These are phyloP conservation scores for Eristalis pertinax DNA, from an alignment of 2,888 invertebrate species.

Conservation along the genomic window DNA sequence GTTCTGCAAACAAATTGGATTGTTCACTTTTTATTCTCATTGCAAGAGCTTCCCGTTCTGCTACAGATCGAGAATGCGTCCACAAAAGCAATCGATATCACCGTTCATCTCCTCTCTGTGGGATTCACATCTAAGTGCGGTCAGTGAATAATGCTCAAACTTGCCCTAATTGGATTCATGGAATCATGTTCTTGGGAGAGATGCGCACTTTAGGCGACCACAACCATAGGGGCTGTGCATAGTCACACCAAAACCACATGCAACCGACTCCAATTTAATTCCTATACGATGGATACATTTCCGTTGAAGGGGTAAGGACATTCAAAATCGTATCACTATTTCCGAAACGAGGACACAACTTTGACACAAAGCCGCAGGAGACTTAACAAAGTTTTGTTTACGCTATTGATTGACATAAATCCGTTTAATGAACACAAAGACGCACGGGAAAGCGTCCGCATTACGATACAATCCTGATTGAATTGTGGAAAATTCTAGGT, in stretches of 20 bases:
- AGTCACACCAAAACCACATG: background rate
- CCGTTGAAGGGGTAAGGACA: background rate
- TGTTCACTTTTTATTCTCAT: no score
- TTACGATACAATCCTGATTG: background rate
- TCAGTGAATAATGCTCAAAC: background rate
- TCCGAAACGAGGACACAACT: background rate
- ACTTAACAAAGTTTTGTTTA: conserved; percentile 1
- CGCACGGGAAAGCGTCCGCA: background rate
- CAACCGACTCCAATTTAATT: background rate
- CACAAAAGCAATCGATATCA: no score
- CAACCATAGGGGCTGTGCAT: background rate
- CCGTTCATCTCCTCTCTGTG: background rate
- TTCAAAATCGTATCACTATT: background rate
- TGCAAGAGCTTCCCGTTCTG: no score
- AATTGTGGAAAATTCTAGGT: background rate
- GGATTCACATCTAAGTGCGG: background rate
- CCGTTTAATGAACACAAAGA: conserved; percentile 6
- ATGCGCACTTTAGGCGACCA: background rate
- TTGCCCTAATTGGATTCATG: background rate
- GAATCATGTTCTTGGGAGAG: background rate
- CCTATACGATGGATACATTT: background rate
- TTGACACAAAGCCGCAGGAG: conserved; percentile 3
- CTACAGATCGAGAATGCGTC: background rate
- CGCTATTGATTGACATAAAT: conserved; percentile 2
- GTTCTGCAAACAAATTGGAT: no score